Percentiles rank a stretch among this genome's conserved stretches.
phyloP scores from a whole-genome alignment of 2,797 vertebrate species.

The Rhinophrynus dorsalis region DNA sequence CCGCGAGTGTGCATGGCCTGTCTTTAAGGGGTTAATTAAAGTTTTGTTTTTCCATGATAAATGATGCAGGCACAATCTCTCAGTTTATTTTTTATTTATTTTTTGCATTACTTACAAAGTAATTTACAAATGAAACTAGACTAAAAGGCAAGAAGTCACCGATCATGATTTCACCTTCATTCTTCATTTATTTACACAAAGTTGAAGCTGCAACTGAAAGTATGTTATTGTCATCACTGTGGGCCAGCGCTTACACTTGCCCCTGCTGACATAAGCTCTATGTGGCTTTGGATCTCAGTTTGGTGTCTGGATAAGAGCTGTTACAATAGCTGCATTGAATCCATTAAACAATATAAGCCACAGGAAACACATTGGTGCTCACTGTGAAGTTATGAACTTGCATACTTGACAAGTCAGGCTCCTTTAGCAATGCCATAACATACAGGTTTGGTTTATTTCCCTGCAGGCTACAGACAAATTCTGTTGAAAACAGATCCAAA shows the following conservation, averaged over 20 bases:
- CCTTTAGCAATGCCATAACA: conserved; percentile 19
- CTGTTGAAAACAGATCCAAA: conserved; percentile 14
- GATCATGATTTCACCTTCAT: conserved; percentile 1
- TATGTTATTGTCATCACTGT: conserved; percentile 18
- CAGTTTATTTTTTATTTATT: too few relatives aligned
- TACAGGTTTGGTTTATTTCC: conserved; percentile 20
- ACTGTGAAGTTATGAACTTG: conserved; percentile 20
- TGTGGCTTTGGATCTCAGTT: conserved; percentile 21
- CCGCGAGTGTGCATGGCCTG: too few relatives aligned
- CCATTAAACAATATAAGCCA: conserved; percentile 29
- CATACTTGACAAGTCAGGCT: conserved; percentile 12
- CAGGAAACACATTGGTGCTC: conserved; percentile 8
- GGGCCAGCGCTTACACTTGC: conserved; percentile 24
- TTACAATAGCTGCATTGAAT: neutral
- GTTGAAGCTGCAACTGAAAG: conserved; percentile 2
- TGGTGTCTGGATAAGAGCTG: conserved; percentile 10
- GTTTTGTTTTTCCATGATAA: too few relatives aligned
- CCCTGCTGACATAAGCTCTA: conserved; percentile 14
- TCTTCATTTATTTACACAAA: conserved; percentile 14
- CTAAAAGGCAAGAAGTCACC: too few relatives aligned
- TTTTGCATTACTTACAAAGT: too few relatives aligned
- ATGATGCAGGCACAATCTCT: too few relatives aligned
- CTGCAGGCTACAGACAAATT: conserved; percentile 4
- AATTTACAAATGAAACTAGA: too few relatives aligned
- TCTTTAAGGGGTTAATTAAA: too few relatives aligned